These are phyloP conservation scores for Lepus timidus DNA, from an alignment of 2,113 vertebrate species.

Conservation along the genomic window DNA sequence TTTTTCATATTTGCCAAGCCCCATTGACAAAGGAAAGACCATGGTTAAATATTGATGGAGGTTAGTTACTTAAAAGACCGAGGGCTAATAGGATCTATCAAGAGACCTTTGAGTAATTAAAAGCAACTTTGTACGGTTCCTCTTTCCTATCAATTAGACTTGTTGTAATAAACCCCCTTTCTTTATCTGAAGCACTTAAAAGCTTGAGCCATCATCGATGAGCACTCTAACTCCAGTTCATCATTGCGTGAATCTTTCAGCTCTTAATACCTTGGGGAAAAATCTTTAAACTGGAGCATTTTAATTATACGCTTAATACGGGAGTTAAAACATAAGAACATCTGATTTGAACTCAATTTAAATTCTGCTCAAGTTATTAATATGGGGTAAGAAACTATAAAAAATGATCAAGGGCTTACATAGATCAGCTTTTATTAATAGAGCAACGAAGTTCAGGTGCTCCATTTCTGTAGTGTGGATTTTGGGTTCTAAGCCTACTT, in stretches of 20 bases:
- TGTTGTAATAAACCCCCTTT: constrained; percentile 75
- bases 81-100: constrained; percentile 57
- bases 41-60: constrained; percentile 60
- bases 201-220: constrained; percentile 71
- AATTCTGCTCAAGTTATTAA: constrained; percentile 72
- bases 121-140: constrained; percentile 7
- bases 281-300: constrained; percentile 78
- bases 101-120: constrained; percentile 76
- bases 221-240: constrained; percentile 67
- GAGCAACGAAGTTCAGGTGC: constrained; percentile 36
- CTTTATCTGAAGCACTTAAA: constrained; percentile 49
- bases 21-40: constrained; percentile 22
- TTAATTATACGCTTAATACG: constrained; percentile 76
- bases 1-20: constrained; percentile 60
- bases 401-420: constrained; percentile 61
- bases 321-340: constrained; percentile 71
- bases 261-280: constrained; percentile 70
- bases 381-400: constrained; percentile 67
- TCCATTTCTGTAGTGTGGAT: constrained; percentile 26
- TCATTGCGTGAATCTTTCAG: constrained; percentile 36
- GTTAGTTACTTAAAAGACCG: constrained; percentile 77
- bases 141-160: constrained; percentile 75
- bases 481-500: neutral
- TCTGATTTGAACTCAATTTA: constrained; percentile 77
- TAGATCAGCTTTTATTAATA: constrained; percentile 62